A percentile compares a stretch with the other conserved stretches of the same genome.
These are phyloP conservation scores for Gopherus evgoodei DNA, from an alignment of 2,113 vertebrate species.

Conservation along the genomic window DNA sequence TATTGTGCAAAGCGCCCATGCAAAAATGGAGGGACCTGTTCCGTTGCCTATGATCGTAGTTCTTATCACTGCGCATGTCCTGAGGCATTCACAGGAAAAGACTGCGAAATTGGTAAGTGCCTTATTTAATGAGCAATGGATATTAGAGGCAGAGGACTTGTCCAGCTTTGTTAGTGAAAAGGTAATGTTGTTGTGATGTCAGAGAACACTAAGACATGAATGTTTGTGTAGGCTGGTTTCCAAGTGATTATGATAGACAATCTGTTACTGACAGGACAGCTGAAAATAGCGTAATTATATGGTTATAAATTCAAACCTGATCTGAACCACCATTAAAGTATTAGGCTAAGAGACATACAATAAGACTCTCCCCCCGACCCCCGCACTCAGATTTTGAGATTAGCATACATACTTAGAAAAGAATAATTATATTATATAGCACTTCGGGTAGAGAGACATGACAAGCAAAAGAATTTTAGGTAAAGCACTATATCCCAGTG, in stretches of 20 bases:
- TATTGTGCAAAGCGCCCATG: conserved; percentile 83
- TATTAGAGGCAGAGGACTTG: background rate
- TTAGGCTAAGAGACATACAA: conserved; percentile 3
- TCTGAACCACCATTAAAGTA: background rate
- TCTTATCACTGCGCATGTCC: conserved; percentile 86
- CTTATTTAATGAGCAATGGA: background rate
- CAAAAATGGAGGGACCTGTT: conserved; percentile 86
- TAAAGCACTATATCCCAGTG: background rate
- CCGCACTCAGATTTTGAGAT: background rate
- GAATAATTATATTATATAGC: background rate
- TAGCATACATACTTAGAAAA: background rate
- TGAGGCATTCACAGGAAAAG: conserved; percentile 79
- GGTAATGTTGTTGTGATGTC: conserved; percentile 21
- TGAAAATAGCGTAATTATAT: conserved; percentile 43
- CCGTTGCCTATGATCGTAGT: background rate
- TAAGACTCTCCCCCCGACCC: background rate
- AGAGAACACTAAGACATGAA: conserved; percentile 19
- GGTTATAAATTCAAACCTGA: conserved; percentile 8
- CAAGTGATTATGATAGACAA: conserved; percentile 41
- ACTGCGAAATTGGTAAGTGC: conserved; percentile 86
- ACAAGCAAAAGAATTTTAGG: background rate
- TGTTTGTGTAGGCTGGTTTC: conserved; percentile 27
- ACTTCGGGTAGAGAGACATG: background rate
- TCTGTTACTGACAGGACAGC: conserved; percentile 15
- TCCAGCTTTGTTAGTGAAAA: conserved; percentile 43